A percentile compares a stretch with the other conserved stretches of the same genome.
phyloP scores from a whole-genome alignment of 2,797 vertebrate species.

The Decapterus maruadsi region DNA sequence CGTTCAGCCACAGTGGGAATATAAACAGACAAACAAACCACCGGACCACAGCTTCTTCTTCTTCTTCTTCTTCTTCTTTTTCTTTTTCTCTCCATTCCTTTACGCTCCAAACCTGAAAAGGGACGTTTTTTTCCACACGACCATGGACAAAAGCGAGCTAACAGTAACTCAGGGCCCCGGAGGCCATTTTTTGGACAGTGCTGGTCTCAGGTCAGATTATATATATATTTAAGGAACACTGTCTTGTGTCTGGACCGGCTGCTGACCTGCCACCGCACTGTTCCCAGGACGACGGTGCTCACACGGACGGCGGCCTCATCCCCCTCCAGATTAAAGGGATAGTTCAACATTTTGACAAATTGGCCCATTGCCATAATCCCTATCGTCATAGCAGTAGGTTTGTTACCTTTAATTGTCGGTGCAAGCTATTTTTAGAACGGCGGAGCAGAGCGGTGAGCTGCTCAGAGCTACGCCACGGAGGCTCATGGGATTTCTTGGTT shows the following conservation, averaged over 20 bases:
- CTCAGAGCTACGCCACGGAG: too few species aligned
- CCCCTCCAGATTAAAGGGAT: constrained; percentile 51
- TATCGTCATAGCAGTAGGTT: too few species aligned
- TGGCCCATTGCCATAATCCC: too few species aligned
- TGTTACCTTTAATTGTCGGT: too few species aligned
- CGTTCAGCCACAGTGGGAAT: constrained; percentile 65
- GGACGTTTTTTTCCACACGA: constrained; percentile 35
- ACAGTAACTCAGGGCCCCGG: constrained; percentile 75
- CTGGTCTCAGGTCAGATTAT: constrained; percentile 59
- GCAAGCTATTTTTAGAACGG: too few species aligned
- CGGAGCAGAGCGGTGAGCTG: too few species aligned
- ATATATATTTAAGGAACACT: constrained; percentile 23
- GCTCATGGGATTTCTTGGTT: too few species aligned
- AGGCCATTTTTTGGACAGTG: constrained; percentile 30
- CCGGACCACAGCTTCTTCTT: constrained; percentile 47
- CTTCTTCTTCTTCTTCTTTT: background rate
- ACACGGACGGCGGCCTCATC: constrained; percentile 59
- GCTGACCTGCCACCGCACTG: constrained; percentile 39
- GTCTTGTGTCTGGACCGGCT: constrained; percentile 36
- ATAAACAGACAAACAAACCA: constrained; percentile 57
- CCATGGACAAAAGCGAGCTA: constrained; percentile 48
- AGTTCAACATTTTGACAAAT: too few species aligned
- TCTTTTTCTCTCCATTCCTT: constrained; percentile 28
- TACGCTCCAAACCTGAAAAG: constrained; percentile 37
- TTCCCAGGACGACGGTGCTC: constrained; percentile 51